Evolutionary conservation across 2,888 invertebrate species (phyloP), one percentile per base, ranked within the genome.

Genomic region (Choristoneura rosaceana): DNA sequence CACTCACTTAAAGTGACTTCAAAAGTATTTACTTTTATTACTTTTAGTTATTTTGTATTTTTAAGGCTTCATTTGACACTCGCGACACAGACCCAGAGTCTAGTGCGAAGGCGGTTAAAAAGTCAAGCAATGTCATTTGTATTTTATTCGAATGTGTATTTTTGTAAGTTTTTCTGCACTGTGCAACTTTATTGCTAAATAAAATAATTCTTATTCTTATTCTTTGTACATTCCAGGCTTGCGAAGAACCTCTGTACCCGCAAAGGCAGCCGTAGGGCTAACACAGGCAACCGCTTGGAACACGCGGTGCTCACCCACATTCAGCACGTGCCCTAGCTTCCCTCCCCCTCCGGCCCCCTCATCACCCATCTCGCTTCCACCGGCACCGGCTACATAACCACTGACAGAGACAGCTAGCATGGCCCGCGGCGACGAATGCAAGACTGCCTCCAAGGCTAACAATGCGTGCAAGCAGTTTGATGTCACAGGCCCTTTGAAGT

Each of bases 271-370:
- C 96, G 98, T 83, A 96, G 96, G 79, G 98, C 97, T 80, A 98
- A 97, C 94, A 96, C 97, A 90, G 98, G 97, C 79, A 98, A 98
- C 94, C 95, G 96, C 74, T 92, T 98, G 90, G 98, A 98, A 95
- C 96, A 97, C 88, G 95, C 97, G 84, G 97, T 98, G 59, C 95
- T 98, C 63, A 97, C 97, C 65, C 96, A 96, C 87, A 94, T 98
- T 66, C 97, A 97, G 89, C 97, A 97, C 97, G 98, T 98, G 76
- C 98, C 98, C 79, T 98, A 97, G 96, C 78, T 87, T 68, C 78
- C 17, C 79, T 52, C 64, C 75, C 15, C 9, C 17, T 52, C 71
- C 70, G 17, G 75, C 75, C 76, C 78, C 76, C 81, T 81, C 85
- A 81, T 78, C 84, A 73, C 77, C 82, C 87, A 86, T 87, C 84